Evolutionary conservation across 2,113 vertebrate species (phyloP).

Genomic region (Antechinus stuartii): DNA sequence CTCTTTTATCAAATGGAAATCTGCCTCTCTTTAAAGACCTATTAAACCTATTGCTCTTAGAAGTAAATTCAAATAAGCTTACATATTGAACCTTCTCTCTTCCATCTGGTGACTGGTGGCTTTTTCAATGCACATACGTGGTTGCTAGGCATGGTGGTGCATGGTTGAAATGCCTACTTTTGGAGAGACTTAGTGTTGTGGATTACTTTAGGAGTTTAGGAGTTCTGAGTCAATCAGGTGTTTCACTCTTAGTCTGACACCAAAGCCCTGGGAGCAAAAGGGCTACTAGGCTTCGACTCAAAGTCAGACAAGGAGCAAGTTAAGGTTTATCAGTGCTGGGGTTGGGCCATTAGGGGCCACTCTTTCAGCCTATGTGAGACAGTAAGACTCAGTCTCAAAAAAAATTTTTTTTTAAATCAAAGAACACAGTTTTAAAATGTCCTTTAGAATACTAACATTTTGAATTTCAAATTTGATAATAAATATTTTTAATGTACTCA

Average conservation of each 20-base stretch:
- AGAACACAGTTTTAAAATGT: not conserved
- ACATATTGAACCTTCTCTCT: not conserved
- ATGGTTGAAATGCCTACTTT: not conserved
- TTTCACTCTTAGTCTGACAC: not conserved
- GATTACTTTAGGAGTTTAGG: not conserved
- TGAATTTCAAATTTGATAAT: slow-evolving; percentile 28
- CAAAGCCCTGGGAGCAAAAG: not conserved
- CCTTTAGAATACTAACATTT: not conserved
- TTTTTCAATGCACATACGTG: not conserved
- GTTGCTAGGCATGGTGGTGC: not conserved
- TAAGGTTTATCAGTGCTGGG: not conserved
- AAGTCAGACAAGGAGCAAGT: not conserved
- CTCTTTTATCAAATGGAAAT: not conserved
- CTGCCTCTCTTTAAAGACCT: not conserved
- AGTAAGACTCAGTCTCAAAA: not conserved
- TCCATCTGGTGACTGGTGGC: not conserved
- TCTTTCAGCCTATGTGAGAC: not conserved
- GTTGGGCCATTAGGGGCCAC: not conserved
- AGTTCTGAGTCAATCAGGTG: not conserved
- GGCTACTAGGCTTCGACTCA: not conserved
- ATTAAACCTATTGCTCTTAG: not conserved
- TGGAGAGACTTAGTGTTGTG: not conserved
- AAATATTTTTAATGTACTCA: slow-evolving; percentile 8
- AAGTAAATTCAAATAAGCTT: not conserved
- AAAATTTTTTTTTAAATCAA: not conserved